These are phyloP conservation scores for Seriola quinqueradiata DNA, from an alignment of 2,113 vertebrate genomes.

Conservation along the genomic window DNA sequence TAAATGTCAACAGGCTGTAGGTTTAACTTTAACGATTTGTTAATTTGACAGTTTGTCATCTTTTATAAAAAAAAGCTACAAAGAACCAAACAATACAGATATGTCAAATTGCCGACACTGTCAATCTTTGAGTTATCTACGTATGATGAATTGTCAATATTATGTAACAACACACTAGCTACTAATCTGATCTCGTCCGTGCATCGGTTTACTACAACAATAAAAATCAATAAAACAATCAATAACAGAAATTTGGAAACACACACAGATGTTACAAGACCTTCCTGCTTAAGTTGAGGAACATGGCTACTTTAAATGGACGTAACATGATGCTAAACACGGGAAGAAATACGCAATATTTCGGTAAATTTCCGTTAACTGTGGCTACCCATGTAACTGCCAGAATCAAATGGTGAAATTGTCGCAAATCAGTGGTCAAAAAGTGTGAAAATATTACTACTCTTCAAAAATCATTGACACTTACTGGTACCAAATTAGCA, in stretches of 20 bases:
- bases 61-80: neutral
- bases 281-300: neutral
- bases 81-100: neutral
- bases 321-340: neutral
- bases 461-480: neutral
- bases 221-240: neutral
- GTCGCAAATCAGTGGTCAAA: rapidly evolving
- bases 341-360: neutral
- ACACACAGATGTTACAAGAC: neutral
- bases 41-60: neutral
- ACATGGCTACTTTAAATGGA: neutral
- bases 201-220: neutral
- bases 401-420: neutral
- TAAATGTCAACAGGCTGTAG: neutral
- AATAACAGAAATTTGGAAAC: rapidly evolving
- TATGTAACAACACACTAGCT: conserved; percentile 18
- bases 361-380: neutral
- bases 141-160: neutral
- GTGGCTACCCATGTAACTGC: rapidly evolving
- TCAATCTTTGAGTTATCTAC: no score
- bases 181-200: neutral
- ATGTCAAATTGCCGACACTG: neutral
- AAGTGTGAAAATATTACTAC: rapidly evolving
- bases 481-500: conserved; percentile 1
- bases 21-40: neutral